Percentiles rank a stretch among this genome's conserved stretches.
phyloP scores from a whole-genome alignment of 2,888 invertebrate genomes.

The Netelia melanura region DNA sequence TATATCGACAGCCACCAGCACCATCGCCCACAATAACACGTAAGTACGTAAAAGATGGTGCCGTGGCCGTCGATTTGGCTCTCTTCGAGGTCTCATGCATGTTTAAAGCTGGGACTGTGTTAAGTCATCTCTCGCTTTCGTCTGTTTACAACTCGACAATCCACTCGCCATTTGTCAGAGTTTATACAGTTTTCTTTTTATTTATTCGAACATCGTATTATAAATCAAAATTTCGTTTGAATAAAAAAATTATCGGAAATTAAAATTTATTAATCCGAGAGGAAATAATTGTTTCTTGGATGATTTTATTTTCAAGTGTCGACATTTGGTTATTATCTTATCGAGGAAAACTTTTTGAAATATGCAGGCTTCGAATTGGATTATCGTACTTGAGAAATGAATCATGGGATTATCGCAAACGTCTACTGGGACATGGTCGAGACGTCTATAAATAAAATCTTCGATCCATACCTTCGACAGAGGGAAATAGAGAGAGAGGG shows the following conservation, averaged over 20 bases:
- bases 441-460: constrained; percentile 46
- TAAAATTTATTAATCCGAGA: not conserved
- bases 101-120: constrained; percentile 49
- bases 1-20: constrained; percentile 26
- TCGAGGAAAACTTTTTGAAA: not conserved
- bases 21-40: constrained; percentile 29
- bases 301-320: too few relatives aligned
- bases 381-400: constrained; percentile 14
- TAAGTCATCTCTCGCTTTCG: constrained; percentile 45
- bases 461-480: constrained; percentile 8
- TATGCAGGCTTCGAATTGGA: not conserved
- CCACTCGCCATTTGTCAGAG: not conserved
- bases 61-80: constrained; percentile 54
- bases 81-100: constrained; percentile 46
- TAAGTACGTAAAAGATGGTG: constrained; percentile 9
- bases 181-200: not conserved
- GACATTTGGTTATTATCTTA: too few relatives aligned
- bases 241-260: not conserved
- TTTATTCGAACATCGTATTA: not conserved
- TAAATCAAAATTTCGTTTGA: not conserved
- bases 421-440: not conserved
- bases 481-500: too few relatives aligned
- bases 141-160: constrained; percentile 11
- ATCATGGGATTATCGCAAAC: constrained; percentile 26
- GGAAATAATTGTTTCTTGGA: not conserved